Base-by-base conservation (phyloP, 2,113 vertebrate species). In the Apodemus sylvaticus region DNA sequence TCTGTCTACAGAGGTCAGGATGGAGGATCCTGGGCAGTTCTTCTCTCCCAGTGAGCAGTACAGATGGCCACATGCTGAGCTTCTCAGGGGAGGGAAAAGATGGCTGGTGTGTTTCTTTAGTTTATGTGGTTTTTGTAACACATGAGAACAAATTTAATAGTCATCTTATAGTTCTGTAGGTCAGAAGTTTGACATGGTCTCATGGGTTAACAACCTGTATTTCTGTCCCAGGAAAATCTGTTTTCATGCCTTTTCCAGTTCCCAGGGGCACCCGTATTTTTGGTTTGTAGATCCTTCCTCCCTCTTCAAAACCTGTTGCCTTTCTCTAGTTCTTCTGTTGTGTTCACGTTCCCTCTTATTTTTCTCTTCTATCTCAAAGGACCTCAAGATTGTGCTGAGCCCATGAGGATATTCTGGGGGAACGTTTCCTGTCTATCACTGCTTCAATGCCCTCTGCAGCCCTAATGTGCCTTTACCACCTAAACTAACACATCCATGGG, bases 361-460 rank as follows among this genome's bases (percentile, higher is more conserved):
- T 31, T 6, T 45, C 24, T n/a, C 55, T 45, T 74, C n/a, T 55
- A 9, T 31, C 10, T 9, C 53, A 42, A 42, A 29, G 68, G 36
- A 42, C 16, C 12, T 13, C 3, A 7, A n/a, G n/a, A 12, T 48
- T 19, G 34, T 5, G 6, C 26, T 1, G 20, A 66, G 29, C 31
- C 22, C 5, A 19, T 8, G 1, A 10, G 73, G 17, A 2, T 13
- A 48, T 19, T 42, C 29, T 36, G 7, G 39, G 42, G 4, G 11
- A 24, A 58, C 8, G 24, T 8, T n/a, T 2, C n/a, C n/a, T 36
- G 14, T 19, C 24, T 31, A 2, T 55, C 1, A 7, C 4, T 16
- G 29, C 14, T 16, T 5, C 36, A 17, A 5, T 5, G 17, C 45
- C 64, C 64, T 45, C 45, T 31, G 64, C 45, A 70, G 45, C 31